Percentiles rank a stretch among this genome's conserved stretches.
These are phyloP conservation scores for Pedetes capensis DNA, from an alignment of 2,113 vertebrate genomes.

Conservation along the genomic window DNA sequence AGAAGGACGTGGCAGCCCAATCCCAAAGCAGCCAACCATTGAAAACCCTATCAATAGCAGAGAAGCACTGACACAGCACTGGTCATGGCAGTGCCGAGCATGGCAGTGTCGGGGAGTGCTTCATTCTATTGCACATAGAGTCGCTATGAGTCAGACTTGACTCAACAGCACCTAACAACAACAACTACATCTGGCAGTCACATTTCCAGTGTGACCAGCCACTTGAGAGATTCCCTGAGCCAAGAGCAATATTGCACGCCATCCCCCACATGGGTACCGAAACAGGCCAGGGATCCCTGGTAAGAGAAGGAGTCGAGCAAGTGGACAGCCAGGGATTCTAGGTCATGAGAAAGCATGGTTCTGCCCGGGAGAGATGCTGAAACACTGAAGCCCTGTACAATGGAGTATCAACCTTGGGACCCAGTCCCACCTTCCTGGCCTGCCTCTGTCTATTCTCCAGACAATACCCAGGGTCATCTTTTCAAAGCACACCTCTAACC, in stretches of 20 bases:
- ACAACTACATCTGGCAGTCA: not conserved
- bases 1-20: too few relatives aligned
- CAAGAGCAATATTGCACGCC: not conserved
- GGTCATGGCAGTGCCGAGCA: too few relatives aligned
- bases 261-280: not conserved
- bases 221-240: not conserved
- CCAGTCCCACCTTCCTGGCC: not conserved
- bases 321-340: not conserved
- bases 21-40: too few relatives aligned
- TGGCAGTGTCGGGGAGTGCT: too few relatives aligned
- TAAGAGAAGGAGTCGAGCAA: not conserved
- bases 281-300: not conserved
- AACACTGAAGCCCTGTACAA: accelerated
- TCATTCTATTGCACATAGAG: too few relatives aligned
- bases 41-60: too few relatives aligned
- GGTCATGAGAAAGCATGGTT: not conserved
- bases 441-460: too few relatives aligned
- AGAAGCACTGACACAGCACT: too few relatives aligned
- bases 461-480: not conserved
- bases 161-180: too few relatives aligned
- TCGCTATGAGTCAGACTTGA: too few relatives aligned
- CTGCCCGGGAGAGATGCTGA: not conserved
- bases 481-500: not conserved
- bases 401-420: not conserved
- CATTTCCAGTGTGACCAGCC: not conserved